Base-by-base conservation (phyloP, 1,140 invertebrate genomes). In the Elysia chlorotica region DNA sequence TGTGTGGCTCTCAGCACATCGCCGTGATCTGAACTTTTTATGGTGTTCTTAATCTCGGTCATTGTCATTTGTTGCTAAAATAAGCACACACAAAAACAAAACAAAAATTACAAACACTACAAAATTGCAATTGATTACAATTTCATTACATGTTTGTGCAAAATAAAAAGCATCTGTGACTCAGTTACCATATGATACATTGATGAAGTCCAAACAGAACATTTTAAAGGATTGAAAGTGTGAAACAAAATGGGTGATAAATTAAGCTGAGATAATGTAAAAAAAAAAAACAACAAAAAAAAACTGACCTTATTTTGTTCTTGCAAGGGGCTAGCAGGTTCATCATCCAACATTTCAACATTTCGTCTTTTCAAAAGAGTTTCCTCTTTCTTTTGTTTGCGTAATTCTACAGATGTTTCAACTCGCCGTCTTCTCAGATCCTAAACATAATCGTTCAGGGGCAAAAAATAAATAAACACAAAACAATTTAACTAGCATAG, bases 351-450 rank as follows among this genome's bases (percentile, higher is more conserved):
- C 1, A 80, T 21, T 6, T 75, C 79, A 67, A 99, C 95, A 91
- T 99, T 99, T 83, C 97, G 91, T 83, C 96, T 91, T 89, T 99
- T 99, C 75, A 95, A 92, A 78, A 99, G 89, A 28, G 95, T 96
- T 89, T 99, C 96, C 84, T 99, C 96, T 76, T 96, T 91, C 90
- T 98, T 99, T 84, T 96, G 96, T 90, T 99, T 99, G 75, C 97
- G 91, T 66, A 99, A 89, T 88, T 98, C 96, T 6, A 99, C 94
- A 72, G 95, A 97, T 37, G 96, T 93, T 91, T 99, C 97, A 86
- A 95, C 97, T 86, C 97, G 91, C 78, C 96, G 91, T 86, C 96
- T 93, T 87, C 96, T 92, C 93, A 98, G 80, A 73, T 87, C 87
- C 86, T 87, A n/a, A n/a, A n/a, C n/a, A n/a, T n/a, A n/a, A n/a